Conservation (phyloP, 2,888 invertebrate genomes). For the Trachelus troglodyta region DNA sequence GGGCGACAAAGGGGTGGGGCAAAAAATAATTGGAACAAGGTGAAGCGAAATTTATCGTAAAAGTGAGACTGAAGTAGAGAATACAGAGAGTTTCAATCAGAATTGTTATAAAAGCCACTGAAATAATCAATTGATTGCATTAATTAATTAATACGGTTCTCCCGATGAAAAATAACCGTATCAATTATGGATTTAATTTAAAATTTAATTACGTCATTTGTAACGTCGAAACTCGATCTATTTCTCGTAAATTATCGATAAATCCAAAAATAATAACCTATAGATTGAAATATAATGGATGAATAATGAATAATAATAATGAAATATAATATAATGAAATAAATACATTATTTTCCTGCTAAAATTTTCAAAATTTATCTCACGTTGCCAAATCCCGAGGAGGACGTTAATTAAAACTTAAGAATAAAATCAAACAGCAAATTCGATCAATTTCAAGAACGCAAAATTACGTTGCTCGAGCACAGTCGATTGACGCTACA, state of each 20-base stretch:
- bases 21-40: neutral
- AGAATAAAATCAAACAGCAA: no score
- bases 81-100: neutral
- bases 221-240: neutral
- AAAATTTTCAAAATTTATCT: no score
- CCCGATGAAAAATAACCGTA: neutral
- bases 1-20: neutral
- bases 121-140: neutral
- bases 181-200: neutral
- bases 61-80: neutral
- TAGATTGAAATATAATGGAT: no score
- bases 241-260: neutral
- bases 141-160: neutral
- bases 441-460: no score
- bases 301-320: no score
- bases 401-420: no score
- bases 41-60: neutral
- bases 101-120: neutral
- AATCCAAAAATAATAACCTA: no score
- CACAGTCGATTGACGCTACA: slow-evolving; percentile 40
- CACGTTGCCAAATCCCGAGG: no score
- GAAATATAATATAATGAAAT: no score
- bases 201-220: neutral
- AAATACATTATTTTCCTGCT: no score
- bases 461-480: no score